Conservation (phyloP, 2,888 invertebrate species). For the Cantharis nigra region DNA sequence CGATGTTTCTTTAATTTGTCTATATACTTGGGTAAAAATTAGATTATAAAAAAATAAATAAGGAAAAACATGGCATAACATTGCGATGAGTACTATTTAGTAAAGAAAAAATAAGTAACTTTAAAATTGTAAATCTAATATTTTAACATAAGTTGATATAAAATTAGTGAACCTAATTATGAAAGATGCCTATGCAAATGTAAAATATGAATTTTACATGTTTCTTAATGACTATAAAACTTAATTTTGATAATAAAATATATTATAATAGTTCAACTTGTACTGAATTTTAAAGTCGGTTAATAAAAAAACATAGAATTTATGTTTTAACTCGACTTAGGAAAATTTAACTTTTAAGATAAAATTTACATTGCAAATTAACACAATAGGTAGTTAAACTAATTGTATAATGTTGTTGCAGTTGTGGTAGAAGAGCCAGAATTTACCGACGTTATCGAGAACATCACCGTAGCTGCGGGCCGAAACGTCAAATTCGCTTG, state of each 20-base stretch:
- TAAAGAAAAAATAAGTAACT: background rate
- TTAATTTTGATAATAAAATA: background rate
- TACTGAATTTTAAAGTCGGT: background rate
- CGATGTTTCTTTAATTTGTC: too few species aligned
- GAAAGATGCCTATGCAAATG: background rate
- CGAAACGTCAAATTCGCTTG: slow-evolving; percentile 87
- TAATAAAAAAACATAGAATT: background rate
- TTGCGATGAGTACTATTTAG: background rate
- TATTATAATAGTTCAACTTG: background rate
- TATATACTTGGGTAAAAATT: background rate
- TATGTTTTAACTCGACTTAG: background rate
- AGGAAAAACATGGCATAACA: too few species aligned
- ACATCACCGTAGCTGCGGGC: slow-evolving; percentile 88
- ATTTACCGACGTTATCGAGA: slow-evolving; percentile 87
- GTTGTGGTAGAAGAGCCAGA: slow-evolving; percentile 73
- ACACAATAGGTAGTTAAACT: slow-evolving; percentile 20
- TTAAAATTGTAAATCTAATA: background rate
- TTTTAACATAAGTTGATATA: background rate
- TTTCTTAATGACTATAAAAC: background rate
- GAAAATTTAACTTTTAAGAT: slow-evolving; percentile 8
- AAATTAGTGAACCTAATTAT: background rate
- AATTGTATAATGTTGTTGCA: slow-evolving; percentile 26
- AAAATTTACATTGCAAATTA: slow-evolving; percentile 27
- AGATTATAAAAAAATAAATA: background rate
- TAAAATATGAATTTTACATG: background rate